Conservation (phyloP, 2,113 vertebrate species). For the Passer montanus region DNA sequence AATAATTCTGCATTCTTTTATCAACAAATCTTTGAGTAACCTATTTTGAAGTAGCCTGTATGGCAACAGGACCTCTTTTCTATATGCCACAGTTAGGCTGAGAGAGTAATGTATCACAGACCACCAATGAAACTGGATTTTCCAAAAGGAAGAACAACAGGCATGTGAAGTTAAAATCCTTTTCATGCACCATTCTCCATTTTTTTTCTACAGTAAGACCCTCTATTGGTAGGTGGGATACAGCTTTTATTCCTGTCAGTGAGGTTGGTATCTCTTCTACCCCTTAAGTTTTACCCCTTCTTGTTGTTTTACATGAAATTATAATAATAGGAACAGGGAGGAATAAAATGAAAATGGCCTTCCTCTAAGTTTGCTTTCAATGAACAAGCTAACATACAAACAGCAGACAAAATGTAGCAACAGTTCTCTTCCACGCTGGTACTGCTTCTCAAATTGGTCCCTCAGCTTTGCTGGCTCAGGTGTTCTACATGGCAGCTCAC, state of each 20-base stretch:
- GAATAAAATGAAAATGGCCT: background rate
- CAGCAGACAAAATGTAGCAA: background rate
- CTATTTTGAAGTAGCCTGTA: background rate
- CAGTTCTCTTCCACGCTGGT: background rate
- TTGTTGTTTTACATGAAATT: background rate
- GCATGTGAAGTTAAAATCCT: background rate
- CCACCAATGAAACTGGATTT: background rate
- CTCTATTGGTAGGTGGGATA: background rate
- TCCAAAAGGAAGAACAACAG: background rate
- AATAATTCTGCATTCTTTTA: conserved; percentile 20
- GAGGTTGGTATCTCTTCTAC: background rate
- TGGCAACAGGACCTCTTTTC: background rate
- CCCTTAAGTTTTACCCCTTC: background rate
- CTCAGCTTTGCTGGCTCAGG: background rate
- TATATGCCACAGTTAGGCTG: background rate
- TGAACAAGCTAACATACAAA: background rate
- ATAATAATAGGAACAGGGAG: background rate
- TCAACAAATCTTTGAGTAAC: background rate
- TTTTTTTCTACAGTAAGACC: background rate
- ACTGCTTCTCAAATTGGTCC: background rate
- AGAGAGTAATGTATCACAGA: background rate
- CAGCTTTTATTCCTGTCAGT: background rate
- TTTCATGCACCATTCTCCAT: background rate
- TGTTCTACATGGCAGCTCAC: background rate
- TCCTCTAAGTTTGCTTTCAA: background rate